A percentile compares a stretch with the other conserved stretches of the same genome.
phyloP scores from a whole-genome alignment of 2,888 invertebrate genomes.

The Campoletis raptor region DNA sequence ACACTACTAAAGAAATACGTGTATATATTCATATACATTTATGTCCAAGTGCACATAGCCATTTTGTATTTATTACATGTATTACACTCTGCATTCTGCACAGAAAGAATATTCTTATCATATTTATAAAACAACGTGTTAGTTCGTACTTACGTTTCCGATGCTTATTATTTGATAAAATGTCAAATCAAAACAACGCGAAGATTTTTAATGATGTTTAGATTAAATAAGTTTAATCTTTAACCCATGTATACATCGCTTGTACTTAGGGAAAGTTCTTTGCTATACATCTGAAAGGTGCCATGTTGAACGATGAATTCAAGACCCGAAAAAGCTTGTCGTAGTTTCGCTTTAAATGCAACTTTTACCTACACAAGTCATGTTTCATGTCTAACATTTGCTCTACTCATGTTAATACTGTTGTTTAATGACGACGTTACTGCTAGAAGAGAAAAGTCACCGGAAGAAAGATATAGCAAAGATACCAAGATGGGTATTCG shows the following conservation, averaged over 20 bases:
- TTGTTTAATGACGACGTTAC: constrained; percentile 17
- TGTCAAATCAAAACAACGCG: not conserved
- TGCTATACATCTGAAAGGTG: not conserved
- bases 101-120: not conserved
- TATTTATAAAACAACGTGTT: not conserved
- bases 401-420: not conserved
- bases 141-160: not conserved
- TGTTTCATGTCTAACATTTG: not conserved
- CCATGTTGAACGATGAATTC: not conserved
- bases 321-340: not conserved
- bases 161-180: not conserved
- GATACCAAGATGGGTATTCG: constrained; percentile 44
- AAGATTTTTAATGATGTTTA: not conserved
- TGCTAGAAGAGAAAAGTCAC: constrained; percentile 3
- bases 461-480: constrained; percentile 8
- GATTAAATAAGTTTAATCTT: not conserved
- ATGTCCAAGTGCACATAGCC: not conserved
- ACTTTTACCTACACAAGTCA: not conserved
- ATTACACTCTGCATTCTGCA: not conserved
- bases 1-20: constrained; percentile 16
- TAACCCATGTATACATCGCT: not conserved
- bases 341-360: not conserved
- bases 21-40: not conserved
- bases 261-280: not conserved
- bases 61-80: not conserved